Conservation (phyloP, 2,797 vertebrate species). For the Urophycis tenuis region DNA sequence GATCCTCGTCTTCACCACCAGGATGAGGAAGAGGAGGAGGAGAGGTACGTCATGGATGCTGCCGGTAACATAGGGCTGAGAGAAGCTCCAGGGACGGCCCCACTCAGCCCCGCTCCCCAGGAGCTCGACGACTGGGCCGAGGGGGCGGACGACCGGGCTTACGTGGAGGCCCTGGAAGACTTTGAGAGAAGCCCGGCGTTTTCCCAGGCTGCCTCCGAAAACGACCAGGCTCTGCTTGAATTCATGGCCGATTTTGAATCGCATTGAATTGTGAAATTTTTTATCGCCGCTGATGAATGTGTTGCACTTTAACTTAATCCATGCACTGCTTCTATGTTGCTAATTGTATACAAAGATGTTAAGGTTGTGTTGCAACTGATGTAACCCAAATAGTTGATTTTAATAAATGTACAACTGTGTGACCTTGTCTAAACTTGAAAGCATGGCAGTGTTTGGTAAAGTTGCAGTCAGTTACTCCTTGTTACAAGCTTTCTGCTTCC, state of each 20-base stretch:
- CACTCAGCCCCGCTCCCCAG: slow-evolving; percentile 7
- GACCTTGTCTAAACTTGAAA: neutral
- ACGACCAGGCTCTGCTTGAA: slow-evolving; percentile 74
- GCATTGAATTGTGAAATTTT: slow-evolving; percentile 17
- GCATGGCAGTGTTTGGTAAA: too few species aligned
- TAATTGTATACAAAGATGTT: neutral
- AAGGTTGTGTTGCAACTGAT: neutral
- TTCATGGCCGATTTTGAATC: slow-evolving; percentile 66
- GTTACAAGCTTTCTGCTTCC: too few species aligned
- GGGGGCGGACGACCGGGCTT: slow-evolving; percentile 62
- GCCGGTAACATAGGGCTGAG: slow-evolving; percentile 63
- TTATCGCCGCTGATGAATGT: neutral
- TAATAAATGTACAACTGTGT: neutral
- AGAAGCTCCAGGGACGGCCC: slow-evolving; percentile 24
- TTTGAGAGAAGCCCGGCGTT: slow-evolving; percentile 68
- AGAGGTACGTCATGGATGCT: slow-evolving; percentile 68
- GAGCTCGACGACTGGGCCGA: slow-evolving; percentile 58
- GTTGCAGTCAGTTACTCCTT: too few species aligned
- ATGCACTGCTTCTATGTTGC: neutral
- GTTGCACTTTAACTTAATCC: neutral
- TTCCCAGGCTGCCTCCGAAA: slow-evolving; percentile 67
- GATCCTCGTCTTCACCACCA: slow-evolving; percentile 34
- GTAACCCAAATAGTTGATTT: neutral
- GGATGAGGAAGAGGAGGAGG: slow-evolving; percentile 75
- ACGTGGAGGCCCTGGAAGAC: slow-evolving; percentile 75